Base-by-base conservation (phyloP, 2,797 vertebrate genomes). In the Parambassis ranga region DNA sequence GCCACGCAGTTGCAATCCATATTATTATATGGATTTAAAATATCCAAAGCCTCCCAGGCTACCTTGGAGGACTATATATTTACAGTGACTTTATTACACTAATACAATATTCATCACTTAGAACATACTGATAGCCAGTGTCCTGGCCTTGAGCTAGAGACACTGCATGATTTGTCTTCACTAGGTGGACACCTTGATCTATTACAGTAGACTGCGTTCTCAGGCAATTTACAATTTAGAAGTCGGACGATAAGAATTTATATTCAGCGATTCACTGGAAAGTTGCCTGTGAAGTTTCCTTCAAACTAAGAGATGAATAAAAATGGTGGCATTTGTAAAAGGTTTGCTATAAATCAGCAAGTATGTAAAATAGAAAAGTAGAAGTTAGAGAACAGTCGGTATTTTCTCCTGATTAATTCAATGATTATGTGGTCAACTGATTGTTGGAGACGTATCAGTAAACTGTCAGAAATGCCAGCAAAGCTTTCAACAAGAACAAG, bases 61-160 rank as follows among this genome's bases (percentile, higher is more conserved):
- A 47, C 42, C 15, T 37, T 32, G 32, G 2, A 22, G 33, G 39
- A 52, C 53, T 30, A 64, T 78, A 83, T 67, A 83, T 68, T 69
- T 62, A 82, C 58, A 33, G 35, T 33, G 67, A 53, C 63, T 82
- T 83, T 74, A 83, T 79, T 64, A 70, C 5, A 1, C 75, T n/a
- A 52, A 69, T 64, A 62, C 56, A 75, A 47, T 79, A 84, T 77
- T 76, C 65, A 80, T 83, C 67, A 69, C 41, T 35, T 16, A 42
- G 42, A 37, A 33, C 9, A 30, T 20, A 38, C 5, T 50, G 30
- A 11, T 1, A 33, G 39, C 7, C 16, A 47, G 55, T 11, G 2
- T 22, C 23, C 10, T 13, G 33, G 67, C 64, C 75, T 58, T 2
- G 23, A 61, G 74, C 55, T 57, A 4, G n/a, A 63, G 27, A 26